phyloP scores from a whole-genome alignment of 2,113 vertebrate genomes.

The Dolichallabes microphthalmus region DNA sequence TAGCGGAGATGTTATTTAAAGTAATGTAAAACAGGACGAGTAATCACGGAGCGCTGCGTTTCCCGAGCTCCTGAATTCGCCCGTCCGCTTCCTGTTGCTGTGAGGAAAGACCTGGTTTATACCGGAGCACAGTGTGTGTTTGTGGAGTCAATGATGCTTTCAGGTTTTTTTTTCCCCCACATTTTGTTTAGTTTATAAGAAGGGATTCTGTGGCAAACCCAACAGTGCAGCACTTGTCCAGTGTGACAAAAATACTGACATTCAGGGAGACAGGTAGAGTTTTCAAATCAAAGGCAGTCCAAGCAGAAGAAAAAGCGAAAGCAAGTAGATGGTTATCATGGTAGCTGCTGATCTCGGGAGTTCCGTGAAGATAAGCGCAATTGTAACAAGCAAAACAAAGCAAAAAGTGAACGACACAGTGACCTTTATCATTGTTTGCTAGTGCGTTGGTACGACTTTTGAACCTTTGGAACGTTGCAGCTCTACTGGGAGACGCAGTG shows the following conservation, averaged over 20 bases:
- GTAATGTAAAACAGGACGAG: constrained; percentile 1
- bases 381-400: not conserved
- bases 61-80: not conserved
- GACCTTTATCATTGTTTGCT: not conserved
- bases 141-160: constrained; percentile 19
- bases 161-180: not conserved
- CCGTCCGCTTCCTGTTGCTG: constrained; percentile 7
- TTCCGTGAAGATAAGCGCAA: not conserved
- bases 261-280: not conserved
- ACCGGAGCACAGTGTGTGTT: constrained; percentile 31
- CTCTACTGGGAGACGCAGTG: not conserved
- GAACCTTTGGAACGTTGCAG: not conserved
- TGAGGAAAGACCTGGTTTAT: constrained; percentile 28
- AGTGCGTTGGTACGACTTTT: not conserved
- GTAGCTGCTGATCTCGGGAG: not conserved
- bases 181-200: not conserved
- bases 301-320: not conserved
- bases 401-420: too few species aligned
- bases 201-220: not conserved
- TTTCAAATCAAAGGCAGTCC: too few species aligned
- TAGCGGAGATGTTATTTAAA: not conserved
- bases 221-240: not conserved
- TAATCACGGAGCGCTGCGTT: not conserved
- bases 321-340: not conserved
- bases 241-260: not conserved